A percentile compares a stretch with the other conserved stretches of the same genome.
phyloP scores from a whole-genome alignment of 2,797 vertebrate genomes.

The Cossypha dichroa region DNA sequence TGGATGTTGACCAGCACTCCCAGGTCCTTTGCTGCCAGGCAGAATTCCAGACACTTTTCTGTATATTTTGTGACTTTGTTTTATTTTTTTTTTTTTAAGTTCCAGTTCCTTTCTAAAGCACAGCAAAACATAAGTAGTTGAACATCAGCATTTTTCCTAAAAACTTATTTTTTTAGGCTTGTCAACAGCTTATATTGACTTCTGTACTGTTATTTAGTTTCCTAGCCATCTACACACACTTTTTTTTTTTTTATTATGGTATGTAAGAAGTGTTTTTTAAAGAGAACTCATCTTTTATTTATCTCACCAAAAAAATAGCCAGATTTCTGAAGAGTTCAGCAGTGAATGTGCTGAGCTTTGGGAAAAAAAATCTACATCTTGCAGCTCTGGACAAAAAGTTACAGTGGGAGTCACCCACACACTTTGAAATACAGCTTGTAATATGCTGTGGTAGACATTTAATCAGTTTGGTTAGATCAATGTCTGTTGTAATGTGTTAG shows the following conservation, averaged over 20 bases:
- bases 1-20: not conserved
- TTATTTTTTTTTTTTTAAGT: not conserved
- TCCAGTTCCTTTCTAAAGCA: not conserved
- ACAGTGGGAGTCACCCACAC: not conserved
- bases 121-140: not conserved
- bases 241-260: not conserved
- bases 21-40: not conserved
- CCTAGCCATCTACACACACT: not conserved
- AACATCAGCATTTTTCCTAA: not conserved
- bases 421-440: not conserved
- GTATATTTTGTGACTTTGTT: not conserved
- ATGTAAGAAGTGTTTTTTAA: not conserved
- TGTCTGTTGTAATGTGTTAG: not conserved
- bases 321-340: not conserved
- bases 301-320: not conserved
- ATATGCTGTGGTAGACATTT: not conserved
- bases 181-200: not conserved
- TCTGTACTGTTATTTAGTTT: not conserved
- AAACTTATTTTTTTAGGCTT: not conserved
- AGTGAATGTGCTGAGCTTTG: not conserved
- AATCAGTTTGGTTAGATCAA: not conserved
- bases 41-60: not conserved
- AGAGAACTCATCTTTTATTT: not conserved
- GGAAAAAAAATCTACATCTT: not conserved
- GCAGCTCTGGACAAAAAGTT: not conserved